Evolutionary conservation across 2,113 vertebrate species (phyloP), one percentile per base, ranked within the genome.

Genomic region (Epinephelus fuscoguttatus): DNA sequence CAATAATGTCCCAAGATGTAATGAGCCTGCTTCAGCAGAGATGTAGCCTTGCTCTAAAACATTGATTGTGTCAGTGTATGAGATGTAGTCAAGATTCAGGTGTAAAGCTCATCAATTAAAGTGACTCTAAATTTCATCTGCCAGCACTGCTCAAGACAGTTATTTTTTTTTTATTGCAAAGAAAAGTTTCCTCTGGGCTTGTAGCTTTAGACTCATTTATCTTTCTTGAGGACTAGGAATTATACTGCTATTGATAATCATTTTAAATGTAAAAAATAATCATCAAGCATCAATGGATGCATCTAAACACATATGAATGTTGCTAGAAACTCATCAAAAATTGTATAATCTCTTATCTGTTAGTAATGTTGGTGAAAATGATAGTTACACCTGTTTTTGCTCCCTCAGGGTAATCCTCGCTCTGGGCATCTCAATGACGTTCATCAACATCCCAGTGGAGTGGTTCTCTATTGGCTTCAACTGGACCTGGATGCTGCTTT

Each of bases 401-500:
- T 70, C 30, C 18, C 56, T 68, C 85, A 99, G 98, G 92, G 95
- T 99, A 47, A 99, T 99, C 94, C 96, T 99, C 23, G 98, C 97
- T 70, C 93, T 99, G 85, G 98, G 98, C 3, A 97, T 99, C 84
- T 99, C 98, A 70, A 99, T 99, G 98, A 99, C 98, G 0, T 99
- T 99, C 93, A 99, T 99, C 89, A 99, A 99, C 90, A 96, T 99
- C 78, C 98, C 98, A 0, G 98, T 99, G 84, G 98, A 99, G 81
- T 99, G 98, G 98, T 99, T 99, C 92, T 99, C 98, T 21, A 95
- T 99, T 0, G 98, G 98, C 6, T 99, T 98, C 81, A 96, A 99
- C 93, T 99, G 98, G 98, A 99, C 98, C 0, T 99, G 98, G 98
- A 99, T 99, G 98, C 92, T 99, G 75, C 93, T 99, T 11, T 99